Percentiles rank a stretch among this genome's conserved stretches.
Evolutionary conservation across 2,113 vertebrate species (phyloP).

Genomic region (cattle (Bos taurus)): ARS-UCD2.0 NC_037331.1:105739501-105740000

Average conservation of each 20-base stretch:
- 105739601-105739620: not conserved
- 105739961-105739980: not conserved
- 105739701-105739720: not conserved
- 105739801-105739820: not conserved
- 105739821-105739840: not conserved
- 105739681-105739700: not conserved
- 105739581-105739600: not conserved
- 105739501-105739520: fast-evolving
- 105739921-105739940: not conserved
- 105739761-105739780: not conserved
- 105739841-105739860: not conserved
- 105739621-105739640: not conserved
- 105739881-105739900: not conserved
- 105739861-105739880: not conserved
- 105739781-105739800: not conserved
- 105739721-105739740: not conserved
- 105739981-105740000: not conserved
- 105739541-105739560: not conserved
- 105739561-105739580: not conserved
- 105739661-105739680: not conserved
- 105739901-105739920: not conserved
- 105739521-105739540: fast-evolving
- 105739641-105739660: not conserved
- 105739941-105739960: not conserved
- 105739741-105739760: not conserved